Base-by-base conservation (phyloP, 2,888 invertebrate genomes). In the Latrodectus elegans region DNA sequence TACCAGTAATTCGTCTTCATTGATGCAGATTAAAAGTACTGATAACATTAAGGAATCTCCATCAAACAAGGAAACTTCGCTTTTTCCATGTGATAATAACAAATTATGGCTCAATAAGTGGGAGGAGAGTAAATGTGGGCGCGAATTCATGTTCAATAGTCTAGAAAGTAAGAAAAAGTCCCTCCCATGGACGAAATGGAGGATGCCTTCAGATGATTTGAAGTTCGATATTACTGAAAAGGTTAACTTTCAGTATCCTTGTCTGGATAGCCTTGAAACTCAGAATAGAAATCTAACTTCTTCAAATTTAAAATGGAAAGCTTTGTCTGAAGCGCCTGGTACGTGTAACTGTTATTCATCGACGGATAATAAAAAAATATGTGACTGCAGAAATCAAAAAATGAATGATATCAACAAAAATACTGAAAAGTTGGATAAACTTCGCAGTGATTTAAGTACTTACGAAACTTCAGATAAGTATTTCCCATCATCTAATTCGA, bases 91-190 rank as follows among this genome's bases (percentile, higher is more conserved):
- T n/a, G 73, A 86, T 22, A 76, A 82, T 60, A 72, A 38, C 49
- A 68, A 52, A 64, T 52, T 75, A 15, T 74, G 55, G 74, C 74
- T 67, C 52, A 88, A 52, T 15, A 88, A 88, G 10, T 88, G 77
- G 77, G 78, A 83, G n/a, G 83, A 88, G 74, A 78, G 52, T 22
- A 83, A 88, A 8, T 67, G 78, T 17, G 75, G 70, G n/a, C 73
- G 67, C 14, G 88, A 88, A 49, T 83, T 68, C 17, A 88, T 83
- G 83, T 88, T 88, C 49, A 88, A 88, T 22, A 88, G 88, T 65
- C 79, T 88, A 4, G 88, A 88, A 74, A 88, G 75, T 53, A 85
- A 74, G 75, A 83, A 78, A 65, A 88, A 83, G 22, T 67, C 65
- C 22, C 72, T 71, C 15, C 38, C 76, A 15, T 81, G 86, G 72